Evolutionary conservation across 2,113 vertebrate genomes (phyloP).

Genomic region (Gymnobelideus leadbeateri): DNA sequence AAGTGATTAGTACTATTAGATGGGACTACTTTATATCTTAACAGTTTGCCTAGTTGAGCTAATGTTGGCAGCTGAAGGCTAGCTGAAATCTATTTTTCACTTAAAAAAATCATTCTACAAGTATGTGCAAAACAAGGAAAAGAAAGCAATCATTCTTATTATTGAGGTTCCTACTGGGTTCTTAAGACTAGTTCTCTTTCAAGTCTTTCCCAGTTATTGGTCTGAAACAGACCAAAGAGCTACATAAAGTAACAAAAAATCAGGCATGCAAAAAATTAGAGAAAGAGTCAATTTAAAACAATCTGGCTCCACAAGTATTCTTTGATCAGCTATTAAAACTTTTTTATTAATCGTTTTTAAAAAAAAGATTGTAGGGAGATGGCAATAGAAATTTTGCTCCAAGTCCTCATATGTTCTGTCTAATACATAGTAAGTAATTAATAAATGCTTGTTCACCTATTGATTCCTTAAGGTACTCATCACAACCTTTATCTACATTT

Average conservation of each 20-base stretch:
- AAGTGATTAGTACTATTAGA: conserved; percentile 56
- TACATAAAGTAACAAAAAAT: conserved; percentile 8
- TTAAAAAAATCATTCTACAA: conserved; percentile 10
- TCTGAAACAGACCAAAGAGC: conserved; percentile 3
- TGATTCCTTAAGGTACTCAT: background rate
- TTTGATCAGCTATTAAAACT: conserved; percentile 11
- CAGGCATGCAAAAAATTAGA: background rate
- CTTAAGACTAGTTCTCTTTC: background rate
- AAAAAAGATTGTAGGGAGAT: conserved; percentile 32
- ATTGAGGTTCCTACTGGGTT: background rate
- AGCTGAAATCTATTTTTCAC: conserved; percentile 34
- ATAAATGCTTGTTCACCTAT: background rate
- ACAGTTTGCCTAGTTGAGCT: conserved; percentile 8
- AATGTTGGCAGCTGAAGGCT: conserved; percentile 48
- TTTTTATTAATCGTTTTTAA: conserved; percentile 56
- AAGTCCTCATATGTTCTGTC: background rate
- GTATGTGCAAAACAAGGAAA: conserved; percentile 42
- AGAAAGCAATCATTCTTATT: conserved; percentile 10
- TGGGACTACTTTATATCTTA: conserved; percentile 26
- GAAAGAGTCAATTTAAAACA: background rate
- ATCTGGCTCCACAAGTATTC: background rate
- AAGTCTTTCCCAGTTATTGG: background rate
- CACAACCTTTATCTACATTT: background rate
- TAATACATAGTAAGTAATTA: background rate
- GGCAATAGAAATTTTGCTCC: background rate